Percentiles rank a stretch among this genome's conserved stretches.
phyloP scores from a whole-genome alignment of 1,140 invertebrate genomes.

The Laupala kohalensis region DNA sequence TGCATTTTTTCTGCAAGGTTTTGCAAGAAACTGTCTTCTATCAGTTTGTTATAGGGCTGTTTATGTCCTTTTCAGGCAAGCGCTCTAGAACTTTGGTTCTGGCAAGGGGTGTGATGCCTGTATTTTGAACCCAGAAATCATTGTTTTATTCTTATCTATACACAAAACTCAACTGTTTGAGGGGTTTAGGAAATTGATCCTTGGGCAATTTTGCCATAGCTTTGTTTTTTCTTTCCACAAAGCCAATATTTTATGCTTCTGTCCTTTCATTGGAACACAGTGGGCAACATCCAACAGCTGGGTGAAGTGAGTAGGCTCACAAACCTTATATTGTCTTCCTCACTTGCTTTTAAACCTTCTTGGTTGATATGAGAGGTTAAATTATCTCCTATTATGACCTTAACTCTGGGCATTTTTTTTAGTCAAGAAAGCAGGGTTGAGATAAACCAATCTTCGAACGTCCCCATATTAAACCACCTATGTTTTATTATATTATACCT shows the following conservation, averaged over 20 bases:
- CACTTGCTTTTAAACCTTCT: slow-evolving; percentile 18
- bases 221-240: slow-evolving; percentile 12
- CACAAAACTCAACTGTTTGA: slow-evolving; percentile 7
- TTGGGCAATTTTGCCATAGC: slow-evolving; percentile 7
- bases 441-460: slow-evolving; percentile 25
- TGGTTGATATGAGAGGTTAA: slow-evolving; percentile 23
- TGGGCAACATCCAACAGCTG: slow-evolving; percentile 13
- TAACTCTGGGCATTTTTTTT: slow-evolving; percentile 21
- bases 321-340: slow-evolving; percentile 23
- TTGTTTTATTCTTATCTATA: slow-evolving; percentile 3
- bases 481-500: too few relatives aligned
- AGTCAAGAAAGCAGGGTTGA: slow-evolving; percentile 18
- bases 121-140: slow-evolving; percentile 8
- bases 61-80: slow-evolving; percentile 9
- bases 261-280: slow-evolving; percentile 18
- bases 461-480: slow-evolving; percentile 20
- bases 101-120: slow-evolving; percentile 9
- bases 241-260: slow-evolving; percentile 18
- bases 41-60: neutral
- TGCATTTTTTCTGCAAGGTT: neutral
- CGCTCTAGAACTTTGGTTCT: slow-evolving; percentile 3
- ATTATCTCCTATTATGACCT: slow-evolving; percentile 29
- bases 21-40: neutral
- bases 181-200: slow-evolving; percentile 10
- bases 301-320: slow-evolving; percentile 20